Evolutionary conservation across 2,797 vertebrate species (phyloP).

Genomic region (Onychomys arenicola): DNA sequence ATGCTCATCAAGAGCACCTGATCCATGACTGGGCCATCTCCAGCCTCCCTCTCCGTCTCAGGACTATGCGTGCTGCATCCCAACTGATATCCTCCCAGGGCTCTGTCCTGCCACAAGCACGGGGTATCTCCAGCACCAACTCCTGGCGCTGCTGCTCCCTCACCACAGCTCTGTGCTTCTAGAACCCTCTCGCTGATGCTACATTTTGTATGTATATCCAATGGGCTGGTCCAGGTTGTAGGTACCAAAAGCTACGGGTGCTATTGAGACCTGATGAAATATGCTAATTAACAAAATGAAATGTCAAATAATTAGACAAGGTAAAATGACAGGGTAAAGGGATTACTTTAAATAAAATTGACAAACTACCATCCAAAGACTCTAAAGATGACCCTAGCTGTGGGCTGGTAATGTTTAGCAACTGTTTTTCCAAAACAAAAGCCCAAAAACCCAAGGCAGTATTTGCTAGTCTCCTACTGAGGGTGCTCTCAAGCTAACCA

Average conservation of each 20-base stretch:
- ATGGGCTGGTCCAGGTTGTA: neutral
- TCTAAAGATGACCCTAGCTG: accelerated
- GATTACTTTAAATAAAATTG: too few relatives aligned
- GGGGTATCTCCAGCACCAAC: too few relatives aligned
- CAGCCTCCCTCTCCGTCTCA: accelerated
- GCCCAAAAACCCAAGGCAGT: neutral
- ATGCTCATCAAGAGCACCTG: neutral
- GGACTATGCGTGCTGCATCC: accelerated
- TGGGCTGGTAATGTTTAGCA: neutral
- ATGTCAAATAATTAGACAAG: neutral
- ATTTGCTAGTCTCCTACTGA: neutral
- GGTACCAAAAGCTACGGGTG: neutral
- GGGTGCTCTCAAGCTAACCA: neutral
- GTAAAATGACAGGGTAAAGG: neutral
- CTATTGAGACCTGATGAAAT: neutral
- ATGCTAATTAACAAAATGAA: neutral
- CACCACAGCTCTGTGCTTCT: neutral
- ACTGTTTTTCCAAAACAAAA: neutral
- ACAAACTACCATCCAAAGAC: neutral
- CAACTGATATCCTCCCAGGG: too few relatives aligned
- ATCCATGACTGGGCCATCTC: accelerated
- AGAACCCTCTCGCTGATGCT: too few relatives aligned
- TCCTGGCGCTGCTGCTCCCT: accelerated
- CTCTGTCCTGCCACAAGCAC: neutral
- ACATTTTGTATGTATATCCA: neutral